Conservation (phyloP, 2,113 vertebrate genomes). For the Macrotis lagotis region DNA sequence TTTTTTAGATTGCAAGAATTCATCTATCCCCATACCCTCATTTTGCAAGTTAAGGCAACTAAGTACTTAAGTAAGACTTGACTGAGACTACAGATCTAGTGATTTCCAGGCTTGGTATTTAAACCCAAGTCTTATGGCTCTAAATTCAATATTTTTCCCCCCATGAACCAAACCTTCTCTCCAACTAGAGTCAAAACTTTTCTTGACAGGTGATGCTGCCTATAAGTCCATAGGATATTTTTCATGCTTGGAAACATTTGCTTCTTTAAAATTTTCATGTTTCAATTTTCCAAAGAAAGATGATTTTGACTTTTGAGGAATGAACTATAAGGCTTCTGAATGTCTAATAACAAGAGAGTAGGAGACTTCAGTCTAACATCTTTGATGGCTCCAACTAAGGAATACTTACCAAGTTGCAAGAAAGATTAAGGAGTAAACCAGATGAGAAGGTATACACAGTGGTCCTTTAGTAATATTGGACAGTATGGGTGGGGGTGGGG, state of each 20-base stretch:
- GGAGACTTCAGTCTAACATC: background rate
- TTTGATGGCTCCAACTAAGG: background rate
- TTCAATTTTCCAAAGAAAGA: background rate
- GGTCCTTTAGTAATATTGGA: background rate
- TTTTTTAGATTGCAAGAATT: background rate
- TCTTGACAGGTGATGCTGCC: background rate
- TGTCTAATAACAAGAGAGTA: background rate
- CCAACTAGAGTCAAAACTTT: background rate
- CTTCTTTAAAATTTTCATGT: background rate
- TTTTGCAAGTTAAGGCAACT: background rate
- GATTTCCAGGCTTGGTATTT: background rate
- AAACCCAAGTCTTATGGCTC: background rate
- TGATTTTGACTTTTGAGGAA: background rate
- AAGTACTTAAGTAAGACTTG: background rate
- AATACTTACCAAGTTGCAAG: background rate
- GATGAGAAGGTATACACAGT: background rate
- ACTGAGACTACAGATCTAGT: background rate
- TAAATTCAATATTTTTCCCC: background rate
- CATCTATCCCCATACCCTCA: background rate
- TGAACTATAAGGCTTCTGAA: background rate
- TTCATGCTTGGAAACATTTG: background rate
- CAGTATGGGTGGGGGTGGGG: background rate
- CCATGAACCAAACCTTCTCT: background rate
- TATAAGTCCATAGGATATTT: background rate
- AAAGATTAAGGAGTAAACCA: background rate